phyloP scores from a whole-genome alignment of 2,888 invertebrate species.

The Scaptomyza parva region DNA sequence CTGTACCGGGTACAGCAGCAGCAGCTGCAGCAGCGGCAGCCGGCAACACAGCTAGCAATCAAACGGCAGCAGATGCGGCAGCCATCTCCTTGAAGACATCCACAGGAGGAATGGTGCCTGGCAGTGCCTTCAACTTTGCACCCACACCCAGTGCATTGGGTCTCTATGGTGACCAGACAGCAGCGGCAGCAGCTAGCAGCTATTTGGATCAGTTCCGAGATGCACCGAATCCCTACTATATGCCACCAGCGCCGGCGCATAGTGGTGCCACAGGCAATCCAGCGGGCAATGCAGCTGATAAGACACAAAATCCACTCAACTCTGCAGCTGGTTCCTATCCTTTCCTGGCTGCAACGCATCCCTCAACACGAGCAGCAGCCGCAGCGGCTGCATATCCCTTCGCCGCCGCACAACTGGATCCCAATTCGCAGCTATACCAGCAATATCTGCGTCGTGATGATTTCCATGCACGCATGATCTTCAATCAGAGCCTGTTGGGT shows the following conservation, averaged over 20 bases:
- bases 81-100: constrained; percentile 88
- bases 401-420: constrained; percentile 86
- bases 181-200: constrained; percentile 87
- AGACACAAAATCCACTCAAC: constrained; percentile 85
- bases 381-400: constrained; percentile 87
- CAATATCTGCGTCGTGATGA: constrained; percentile 90
- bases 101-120: constrained; percentile 89
- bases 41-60: constrained; percentile 33
- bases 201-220: constrained; percentile 89
- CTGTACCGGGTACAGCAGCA: constrained; percentile 56
- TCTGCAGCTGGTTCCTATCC: constrained; percentile 86
- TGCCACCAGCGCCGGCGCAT: constrained; percentile 85
- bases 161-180: constrained; percentile 80
- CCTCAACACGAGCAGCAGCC: constrained; percentile 85
- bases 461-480: constrained; percentile 87
- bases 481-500: constrained; percentile 83
- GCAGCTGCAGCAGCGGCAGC: constrained; percentile 38
- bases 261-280: constrained; percentile 73
- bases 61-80: constrained; percentile 77
- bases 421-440: constrained; percentile 89
- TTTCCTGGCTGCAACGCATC: constrained; percentile 87
- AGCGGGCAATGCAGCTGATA: constrained; percentile 73
- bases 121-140: constrained; percentile 94
- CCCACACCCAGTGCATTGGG: constrained; percentile 87
- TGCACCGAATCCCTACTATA: constrained; percentile 87